Conservation (phyloP, 2,888 invertebrate genomes). For the Hoplodrina ambigua region DNA sequence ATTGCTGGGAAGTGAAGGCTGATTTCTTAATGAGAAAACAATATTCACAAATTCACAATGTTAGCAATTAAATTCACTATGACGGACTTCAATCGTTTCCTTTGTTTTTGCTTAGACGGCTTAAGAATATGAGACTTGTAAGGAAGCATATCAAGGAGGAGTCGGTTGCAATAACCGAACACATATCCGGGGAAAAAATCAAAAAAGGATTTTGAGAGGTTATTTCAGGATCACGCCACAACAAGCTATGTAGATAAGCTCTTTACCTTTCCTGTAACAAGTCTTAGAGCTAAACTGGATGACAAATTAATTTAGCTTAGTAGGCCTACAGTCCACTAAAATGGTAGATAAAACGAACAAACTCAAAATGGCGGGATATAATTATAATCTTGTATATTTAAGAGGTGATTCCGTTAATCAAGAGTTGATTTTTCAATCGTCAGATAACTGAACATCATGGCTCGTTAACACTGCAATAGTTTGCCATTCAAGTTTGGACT, state of each 20-base stretch:
- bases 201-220: background rate
- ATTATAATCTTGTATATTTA: background rate
- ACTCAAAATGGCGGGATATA: background rate
- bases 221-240: conserved; percentile 53
- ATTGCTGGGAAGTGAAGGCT: no score
- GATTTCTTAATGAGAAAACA: background rate
- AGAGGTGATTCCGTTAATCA: background rate
- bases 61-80: no score
- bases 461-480: no score
- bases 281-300: conserved; percentile 68
- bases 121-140: conserved; percentile 19
- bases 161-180: conserved; percentile 1
- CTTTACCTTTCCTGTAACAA: conserved; percentile 68
- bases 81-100: background rate
- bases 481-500: no score
- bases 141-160: conserved; percentile 46
- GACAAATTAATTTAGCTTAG: conserved; percentile 65
- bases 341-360: background rate
- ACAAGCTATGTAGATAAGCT: conserved; percentile 69
- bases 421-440: no score
- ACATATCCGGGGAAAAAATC: conserved; percentile 32
- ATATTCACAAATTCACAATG: background rate
- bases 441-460: no score
- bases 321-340: conserved; percentile 51
- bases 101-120: background rate